Base-by-base conservation (phyloP, 2,797 vertebrate species). In the Ctenopoma multispine region DNA sequence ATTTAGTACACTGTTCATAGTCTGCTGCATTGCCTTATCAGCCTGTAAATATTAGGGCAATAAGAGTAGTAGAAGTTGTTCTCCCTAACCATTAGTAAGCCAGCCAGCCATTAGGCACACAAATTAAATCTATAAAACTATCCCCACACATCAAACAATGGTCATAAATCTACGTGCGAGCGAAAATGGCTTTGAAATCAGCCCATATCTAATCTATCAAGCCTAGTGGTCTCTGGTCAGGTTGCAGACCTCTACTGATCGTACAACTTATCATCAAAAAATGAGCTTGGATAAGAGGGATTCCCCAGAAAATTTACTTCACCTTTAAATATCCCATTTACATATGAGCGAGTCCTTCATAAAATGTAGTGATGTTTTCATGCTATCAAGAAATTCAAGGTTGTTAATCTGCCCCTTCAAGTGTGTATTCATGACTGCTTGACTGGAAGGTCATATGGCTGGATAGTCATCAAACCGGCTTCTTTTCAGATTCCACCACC, bases 401-500 rank as follows among this genome's bases (percentile, higher is more conserved):
- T 11, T 29, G 29, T 49, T 66, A 66, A 60, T 74, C 69, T 59
- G 57, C 66, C 72, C 34, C 34, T 61, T 40, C 54, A 59, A 82
- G 79, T 81, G 75, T 79, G 77, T 75, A 72, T 72, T 64, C 75
- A 56, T 56, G 72, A 15, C 72, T 61, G 29, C 74, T 64, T 44
- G 47, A 64, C 68, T 72, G 56, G 55, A 72, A 24, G 40, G 46
- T 24, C 27, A 31, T 36, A 65, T 10, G 17, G 48, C 11, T 59
- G 61, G 69, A 70, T 54, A 61, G 70, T 64, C 79, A 55, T 63
- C 60, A 55, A 86, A 40, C 49, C 46, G 23, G 51, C 78, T 79
- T 72, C 81, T 84, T 75, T 57, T 76, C 55, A 79, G 54, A 69
- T 82, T 73, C 79, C 23, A 18, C 60, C 83, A 69, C 41, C 72